Conservation (phyloP, 2,797 vertebrate species). For the Dipus sagitta region DNA sequence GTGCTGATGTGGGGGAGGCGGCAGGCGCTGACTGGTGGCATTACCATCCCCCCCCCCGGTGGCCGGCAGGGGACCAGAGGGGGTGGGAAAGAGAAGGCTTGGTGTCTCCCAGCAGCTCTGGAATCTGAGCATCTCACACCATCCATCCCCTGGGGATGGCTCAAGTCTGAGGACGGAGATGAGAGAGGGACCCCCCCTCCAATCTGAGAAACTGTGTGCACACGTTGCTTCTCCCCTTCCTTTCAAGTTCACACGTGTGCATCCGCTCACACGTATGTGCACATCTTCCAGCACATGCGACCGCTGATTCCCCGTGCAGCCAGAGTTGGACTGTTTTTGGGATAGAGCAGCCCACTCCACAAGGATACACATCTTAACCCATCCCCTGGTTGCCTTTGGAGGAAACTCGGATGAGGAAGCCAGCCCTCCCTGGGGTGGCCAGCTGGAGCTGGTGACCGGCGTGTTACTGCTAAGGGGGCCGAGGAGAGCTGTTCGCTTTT, state of each 20-base stretch:
- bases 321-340: slow-evolving; percentile 67
- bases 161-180: not conserved
- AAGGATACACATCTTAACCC: slow-evolving; percentile 71
- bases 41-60: slow-evolving; percentile 26
- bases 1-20: slow-evolving; percentile 68
- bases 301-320: slow-evolving; percentile 11
- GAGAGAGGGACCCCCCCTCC: not conserved
- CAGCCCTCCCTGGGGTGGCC: not conserved
- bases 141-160: not conserved
- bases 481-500: slow-evolving; percentile 37
- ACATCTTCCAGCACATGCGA: not conserved
- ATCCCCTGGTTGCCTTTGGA: slow-evolving; percentile 68
- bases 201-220: not conserved
- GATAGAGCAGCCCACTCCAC: slow-evolving; percentile 33
- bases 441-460: slow-evolving; percentile 6
- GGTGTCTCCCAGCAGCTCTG: slow-evolving; percentile 24
- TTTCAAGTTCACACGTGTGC: not conserved
- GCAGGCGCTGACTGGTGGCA: slow-evolving; percentile 47
- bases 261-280: not conserved
- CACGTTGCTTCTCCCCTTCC: not conserved
- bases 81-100: not conserved
- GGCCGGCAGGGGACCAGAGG: not conserved
- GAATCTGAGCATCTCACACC: slow-evolving; percentile 39
- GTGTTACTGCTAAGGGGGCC: slow-evolving; percentile 13
- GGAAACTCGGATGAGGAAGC: slow-evolving; percentile 73